These are phyloP conservation scores for Saimiri boliviensis DNA, from an alignment of 2,113 vertebrate species.

Conservation along the genomic window DNA sequence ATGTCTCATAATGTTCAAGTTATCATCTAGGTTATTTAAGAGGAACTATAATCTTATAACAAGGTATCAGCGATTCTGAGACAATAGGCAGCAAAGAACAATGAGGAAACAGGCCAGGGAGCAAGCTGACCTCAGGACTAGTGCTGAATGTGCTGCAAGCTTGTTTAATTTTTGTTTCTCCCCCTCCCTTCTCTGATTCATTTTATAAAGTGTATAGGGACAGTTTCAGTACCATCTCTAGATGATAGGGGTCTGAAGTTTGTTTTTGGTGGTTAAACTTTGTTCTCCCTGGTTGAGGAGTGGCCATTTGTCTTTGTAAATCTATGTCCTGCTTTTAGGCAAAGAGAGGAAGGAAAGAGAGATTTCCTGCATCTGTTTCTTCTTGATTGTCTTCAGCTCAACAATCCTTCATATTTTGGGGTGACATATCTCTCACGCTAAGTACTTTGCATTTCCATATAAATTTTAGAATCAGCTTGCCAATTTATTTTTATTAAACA, in stretches of 20 bases:
- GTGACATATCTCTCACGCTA: background rate
- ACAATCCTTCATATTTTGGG: background rate
- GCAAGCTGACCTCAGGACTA: too few relatives aligned
- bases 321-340: background rate
- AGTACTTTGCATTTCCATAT: background rate
- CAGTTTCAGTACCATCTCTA: background rate
- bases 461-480: background rate
- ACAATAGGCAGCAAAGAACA: too few relatives aligned
- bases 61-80: too few relatives aligned
- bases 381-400: background rate
- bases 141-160: too few relatives aligned
- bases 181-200: too few relatives aligned
- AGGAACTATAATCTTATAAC: too few relatives aligned
- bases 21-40: too few relatives aligned
- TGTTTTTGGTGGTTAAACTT: background rate
- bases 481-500: background rate
- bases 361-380: background rate
- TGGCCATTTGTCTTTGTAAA: background rate
- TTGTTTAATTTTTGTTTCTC: too few relatives aligned
- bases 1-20: too few relatives aligned
- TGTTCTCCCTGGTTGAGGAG: background rate
- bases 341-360: background rate
- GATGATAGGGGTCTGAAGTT: background rate
- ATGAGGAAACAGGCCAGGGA: too few relatives aligned
- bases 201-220: too few relatives aligned